Percentiles rank a stretch among this genome's conserved stretches.
Conservation (phyloP, 1,140 invertebrate species). For the Cydia fagiglandana region DNA sequence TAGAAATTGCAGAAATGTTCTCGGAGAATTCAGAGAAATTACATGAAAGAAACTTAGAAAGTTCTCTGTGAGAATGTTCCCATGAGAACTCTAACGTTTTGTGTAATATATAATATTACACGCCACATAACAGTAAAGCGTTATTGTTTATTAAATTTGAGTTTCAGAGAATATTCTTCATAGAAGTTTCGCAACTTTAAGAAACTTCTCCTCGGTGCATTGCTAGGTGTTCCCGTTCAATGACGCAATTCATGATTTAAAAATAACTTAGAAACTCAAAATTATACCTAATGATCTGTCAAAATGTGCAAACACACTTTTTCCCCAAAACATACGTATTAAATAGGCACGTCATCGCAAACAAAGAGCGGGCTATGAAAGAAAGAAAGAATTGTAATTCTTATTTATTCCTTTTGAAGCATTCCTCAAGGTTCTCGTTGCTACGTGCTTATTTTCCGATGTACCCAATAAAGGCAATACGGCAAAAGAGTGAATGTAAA, state of each 20-base stretch:
- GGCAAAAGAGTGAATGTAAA: neutral
- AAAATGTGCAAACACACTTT: conserved; percentile 11
- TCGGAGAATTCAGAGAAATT: no score
- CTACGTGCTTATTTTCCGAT: conserved; percentile 20
- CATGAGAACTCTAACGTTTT: no score
- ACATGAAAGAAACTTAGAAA: no score
- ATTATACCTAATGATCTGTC: conserved; percentile 18
- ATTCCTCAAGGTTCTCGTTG: conserved; percentile 15
- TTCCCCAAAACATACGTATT: neutral
- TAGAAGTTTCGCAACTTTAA: no score
- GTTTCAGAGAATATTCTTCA: no score
- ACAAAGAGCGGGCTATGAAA: conserved; percentile 13
- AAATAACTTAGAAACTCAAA: neutral
- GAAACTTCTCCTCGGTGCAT: no score
- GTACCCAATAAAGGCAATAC: conserved; percentile 10
- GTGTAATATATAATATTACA: no score
- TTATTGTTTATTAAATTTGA: no score
- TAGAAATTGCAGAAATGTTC: no score
- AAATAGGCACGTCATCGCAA: conserved; percentile 16
- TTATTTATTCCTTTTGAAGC: conserved; percentile 32
- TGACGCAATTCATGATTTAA: neutral
- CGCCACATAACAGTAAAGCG: no score
- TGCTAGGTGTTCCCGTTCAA: no score
- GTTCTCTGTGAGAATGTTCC: no score
- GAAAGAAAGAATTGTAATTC: conserved; percentile 23